phyloP scores from a whole-genome alignment of 2,888 invertebrate species.

The Exocentrus adspersus region DNA sequence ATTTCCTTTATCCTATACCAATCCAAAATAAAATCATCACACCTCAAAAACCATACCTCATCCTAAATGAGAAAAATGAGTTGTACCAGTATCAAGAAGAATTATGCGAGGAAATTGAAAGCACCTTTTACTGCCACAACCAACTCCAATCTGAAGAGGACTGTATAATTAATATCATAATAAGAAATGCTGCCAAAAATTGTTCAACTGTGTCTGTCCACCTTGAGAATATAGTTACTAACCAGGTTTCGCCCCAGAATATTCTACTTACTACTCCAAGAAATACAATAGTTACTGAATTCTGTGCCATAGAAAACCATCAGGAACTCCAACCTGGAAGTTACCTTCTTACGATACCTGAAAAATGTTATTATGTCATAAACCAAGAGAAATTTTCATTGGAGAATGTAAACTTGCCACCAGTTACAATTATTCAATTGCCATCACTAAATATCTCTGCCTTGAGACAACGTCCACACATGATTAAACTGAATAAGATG shows the following conservation, averaged over 20 bases:
- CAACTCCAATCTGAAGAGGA: too few relatives aligned
- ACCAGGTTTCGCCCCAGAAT: not conserved
- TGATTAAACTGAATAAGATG: not conserved
- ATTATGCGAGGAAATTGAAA: slow-evolving; percentile 8
- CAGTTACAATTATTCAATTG: not conserved
- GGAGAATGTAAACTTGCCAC: not conserved
- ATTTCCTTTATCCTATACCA: not conserved
- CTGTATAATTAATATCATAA: slow-evolving; percentile 3
- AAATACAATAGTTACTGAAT: not conserved
- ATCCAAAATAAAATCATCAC: not conserved
- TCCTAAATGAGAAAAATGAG: slow-evolving; percentile 1
- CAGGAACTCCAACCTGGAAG: not conserved
- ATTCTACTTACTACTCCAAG: not conserved
- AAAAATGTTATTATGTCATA: not conserved
- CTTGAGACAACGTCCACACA: not conserved
- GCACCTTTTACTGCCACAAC: slow-evolving; percentile 6
- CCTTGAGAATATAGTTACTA: not conserved
- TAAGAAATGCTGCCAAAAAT: slow-evolving; percentile 3
- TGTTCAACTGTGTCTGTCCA: not conserved
- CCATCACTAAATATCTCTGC: not conserved
- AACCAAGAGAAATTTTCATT: not conserved
- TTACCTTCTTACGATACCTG: not conserved
- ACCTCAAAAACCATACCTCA: slow-evolving; percentile 1
- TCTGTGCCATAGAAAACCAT: not conserved
- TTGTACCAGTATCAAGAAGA: slow-evolving; percentile 8